A percentile compares a stretch with the other conserved stretches of the same genome.
Evolutionary conservation across 2,888 invertebrate genomes (phyloP).

Genomic region (Dolichomitus sp.): DNA sequence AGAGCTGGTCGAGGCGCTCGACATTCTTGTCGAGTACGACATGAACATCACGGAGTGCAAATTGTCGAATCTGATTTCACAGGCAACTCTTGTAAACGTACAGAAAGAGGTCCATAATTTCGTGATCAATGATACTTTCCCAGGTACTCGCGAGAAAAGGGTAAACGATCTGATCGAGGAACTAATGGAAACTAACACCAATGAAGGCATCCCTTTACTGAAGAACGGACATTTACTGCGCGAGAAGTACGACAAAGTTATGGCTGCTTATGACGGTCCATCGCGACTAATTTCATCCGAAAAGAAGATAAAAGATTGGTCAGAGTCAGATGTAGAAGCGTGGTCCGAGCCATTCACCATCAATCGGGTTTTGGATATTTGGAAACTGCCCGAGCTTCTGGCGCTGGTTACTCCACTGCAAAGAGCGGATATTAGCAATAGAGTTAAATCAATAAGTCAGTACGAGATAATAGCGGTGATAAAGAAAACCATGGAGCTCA

Average conservation of each 20-base stretch:
- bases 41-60: not conserved
- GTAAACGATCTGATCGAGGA: constrained; percentile 5
- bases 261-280: not conserved
- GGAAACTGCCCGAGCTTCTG: not conserved
- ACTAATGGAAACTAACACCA: not conserved
- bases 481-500: constrained; percentile 65
- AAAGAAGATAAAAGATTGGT: not conserved
- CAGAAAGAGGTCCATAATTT: constrained; percentile 3
- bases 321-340: not conserved
- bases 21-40: constrained; percentile 21
- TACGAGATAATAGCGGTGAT: constrained; percentile 56
- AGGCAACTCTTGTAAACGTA: constrained; percentile 3
- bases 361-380: not conserved
- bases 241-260: constrained; percentile 4
- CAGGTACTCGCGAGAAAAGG: not conserved
- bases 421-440: not conserved
- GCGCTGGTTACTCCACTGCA: not conserved
- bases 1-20: constrained; percentile 4
- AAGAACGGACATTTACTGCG: not conserved
- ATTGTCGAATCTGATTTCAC: not conserved
- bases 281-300: not conserved
- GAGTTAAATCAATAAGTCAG: not conserved
- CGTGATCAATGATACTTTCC: not conserved
- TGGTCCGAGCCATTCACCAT: not conserved
- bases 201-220: not conserved